Evolutionary conservation across 2,113 vertebrate species (phyloP).

Genomic region (Saguinus imperator): DNA sequence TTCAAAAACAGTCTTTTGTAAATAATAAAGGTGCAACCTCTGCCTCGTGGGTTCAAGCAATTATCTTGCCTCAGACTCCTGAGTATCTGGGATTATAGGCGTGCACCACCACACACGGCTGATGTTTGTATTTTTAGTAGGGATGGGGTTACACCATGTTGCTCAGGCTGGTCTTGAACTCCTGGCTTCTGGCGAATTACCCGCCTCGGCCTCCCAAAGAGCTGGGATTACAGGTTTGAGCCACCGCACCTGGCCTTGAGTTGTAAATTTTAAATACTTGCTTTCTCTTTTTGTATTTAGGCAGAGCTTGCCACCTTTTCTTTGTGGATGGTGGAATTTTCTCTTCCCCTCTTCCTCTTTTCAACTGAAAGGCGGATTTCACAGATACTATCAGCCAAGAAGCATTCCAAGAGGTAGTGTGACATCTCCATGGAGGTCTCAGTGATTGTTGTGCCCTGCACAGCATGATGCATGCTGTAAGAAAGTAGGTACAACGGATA

Average conservation of each 20-base stretch:
- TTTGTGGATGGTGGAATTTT: not conserved
- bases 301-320: not conserved
- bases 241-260: no score
- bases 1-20: not conserved
- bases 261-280: not conserved
- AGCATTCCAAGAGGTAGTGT: not conserved
- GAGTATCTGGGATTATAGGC: no score
- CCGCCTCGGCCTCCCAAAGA: fast-evolving
- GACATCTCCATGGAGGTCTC: not conserved
- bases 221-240: no score
- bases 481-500: not conserved
- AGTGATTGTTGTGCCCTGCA: not conserved
- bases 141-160: no score
- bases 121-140: no score
- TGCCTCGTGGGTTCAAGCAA: no score
- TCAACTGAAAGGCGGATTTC: not conserved
- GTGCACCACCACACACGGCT: no score
- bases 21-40: not conserved
- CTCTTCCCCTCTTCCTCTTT: not conserved
- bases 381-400: not conserved
- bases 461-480: not conserved
- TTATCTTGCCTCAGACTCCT: no score
- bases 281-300: not conserved
- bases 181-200: no score
- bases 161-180: no score